A percentile compares a stretch with the other conserved stretches of the same genome.
Conservation (phyloP, 2,113 vertebrate species). For the Sclerurus mexicanus region DNA sequence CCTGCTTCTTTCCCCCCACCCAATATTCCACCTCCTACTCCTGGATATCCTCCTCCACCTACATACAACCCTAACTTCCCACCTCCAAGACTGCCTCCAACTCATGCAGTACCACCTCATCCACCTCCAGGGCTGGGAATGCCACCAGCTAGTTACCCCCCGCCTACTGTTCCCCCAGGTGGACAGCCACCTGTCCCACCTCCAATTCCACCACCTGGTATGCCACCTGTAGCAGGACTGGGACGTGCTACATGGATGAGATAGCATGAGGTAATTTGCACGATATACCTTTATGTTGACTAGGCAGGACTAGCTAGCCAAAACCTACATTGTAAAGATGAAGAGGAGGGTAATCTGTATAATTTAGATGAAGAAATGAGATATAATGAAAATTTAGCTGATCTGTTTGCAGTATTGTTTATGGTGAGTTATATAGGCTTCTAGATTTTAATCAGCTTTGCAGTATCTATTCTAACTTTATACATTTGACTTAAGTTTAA, state of each 20-base stretch:
- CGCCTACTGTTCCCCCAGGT: slow-evolving; percentile 86
- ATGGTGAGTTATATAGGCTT: slow-evolving; percentile 41
- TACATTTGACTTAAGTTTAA: slow-evolving; percentile 21
- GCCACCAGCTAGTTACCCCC: slow-evolving; percentile 87
- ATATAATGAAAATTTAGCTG: not conserved
- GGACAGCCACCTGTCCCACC: slow-evolving; percentile 90
- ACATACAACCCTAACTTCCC: slow-evolving; percentile 87
- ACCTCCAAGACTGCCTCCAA: slow-evolving; percentile 83
- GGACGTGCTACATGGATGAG: slow-evolving; percentile 94
- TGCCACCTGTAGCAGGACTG: slow-evolving; percentile 86
- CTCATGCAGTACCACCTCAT: slow-evolving; percentile 81
- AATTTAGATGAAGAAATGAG: slow-evolving; percentile 30
- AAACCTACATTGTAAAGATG: slow-evolving; percentile 46
- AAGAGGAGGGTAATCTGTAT: slow-evolving; percentile 52
- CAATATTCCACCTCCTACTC: slow-evolving; percentile 83
- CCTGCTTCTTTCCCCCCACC: slow-evolving; percentile 79
- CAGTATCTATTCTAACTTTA: slow-evolving; percentile 27
- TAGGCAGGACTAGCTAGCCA: slow-evolving; percentile 36
- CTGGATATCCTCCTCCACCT: slow-evolving; percentile 86
- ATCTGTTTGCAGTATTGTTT: slow-evolving; percentile 41
- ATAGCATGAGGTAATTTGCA: slow-evolving; percentile 73
- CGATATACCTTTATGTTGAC: not conserved
- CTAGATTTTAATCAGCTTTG: slow-evolving; percentile 44
- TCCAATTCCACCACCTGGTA: slow-evolving; percentile 87
- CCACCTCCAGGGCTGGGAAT: slow-evolving; percentile 87